Evolutionary conservation across 2,113 vertebrate genomes (phyloP), one percentile per base, ranked within the genome.

Genomic region (Elachura formosa): DNA sequence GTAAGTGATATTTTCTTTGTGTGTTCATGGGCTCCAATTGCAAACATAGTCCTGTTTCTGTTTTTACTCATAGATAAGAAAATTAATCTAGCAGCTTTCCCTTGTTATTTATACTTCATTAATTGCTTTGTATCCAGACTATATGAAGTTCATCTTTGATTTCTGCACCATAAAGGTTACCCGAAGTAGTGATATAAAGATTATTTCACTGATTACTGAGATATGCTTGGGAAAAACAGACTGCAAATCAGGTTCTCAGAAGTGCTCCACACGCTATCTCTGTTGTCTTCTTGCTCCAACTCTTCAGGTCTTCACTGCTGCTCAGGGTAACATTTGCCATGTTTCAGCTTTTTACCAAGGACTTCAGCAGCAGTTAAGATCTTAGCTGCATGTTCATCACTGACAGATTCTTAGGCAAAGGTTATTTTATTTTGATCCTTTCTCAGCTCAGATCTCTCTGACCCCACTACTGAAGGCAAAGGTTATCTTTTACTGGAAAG

Each of bases 11-110:
- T 61, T 81, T 93, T 80, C n/a, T 48, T 12, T 84, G 22, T 4
- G 8, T 2, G 1, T 59, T 41, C 21, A 14, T 51, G 1, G 12
- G 3, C 22, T 62, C 26, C 29, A 46, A 26, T 29, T 3, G 14
- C 40, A 95, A 72, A 33, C 3, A 1, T 14, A 51, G 10, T 38
- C 13, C 5, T 55, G 11, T 22, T 61, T 68, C 46, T 20, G 0
- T 3, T 83, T 79, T 54, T 5, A 72, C 43, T 43, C 3, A 18
- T 21, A 41, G 9, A 18, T 41, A n/a, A 59, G 21, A 86, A 90
- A 75, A 82, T 49, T 76, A 23, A 23, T 8, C 19, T 56, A 72
- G 4, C 3, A 78, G 16, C 12, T 26, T 90, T 64, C 5, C 12
- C 2, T 29, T 55, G 9, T 46, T 64, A 24, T 72, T 79, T 83